Base-by-base conservation (phyloP, 2,113 vertebrate genomes). In the Amazona guildingii region DNA sequence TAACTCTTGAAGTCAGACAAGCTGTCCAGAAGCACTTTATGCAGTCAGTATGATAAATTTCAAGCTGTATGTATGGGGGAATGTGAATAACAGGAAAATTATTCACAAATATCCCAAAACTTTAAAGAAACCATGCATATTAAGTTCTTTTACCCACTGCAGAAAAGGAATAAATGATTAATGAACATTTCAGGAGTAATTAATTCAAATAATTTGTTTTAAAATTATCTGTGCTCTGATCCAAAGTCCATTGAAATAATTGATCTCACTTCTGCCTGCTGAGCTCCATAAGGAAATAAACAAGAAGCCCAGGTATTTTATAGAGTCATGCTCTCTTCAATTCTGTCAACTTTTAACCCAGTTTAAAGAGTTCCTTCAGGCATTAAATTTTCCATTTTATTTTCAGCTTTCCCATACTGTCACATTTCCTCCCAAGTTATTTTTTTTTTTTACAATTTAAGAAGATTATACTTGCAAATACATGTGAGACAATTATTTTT, bases 151-250 rank as follows among this genome's bases (percentile, higher is more conserved):
- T 76, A 78, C 14, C 10, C 21, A 48, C 35, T 87, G 37, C 37
- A 69, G 49, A 70, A 90, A 89, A 81, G 1, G 17, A 94, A 85
- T 41, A 93, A 86, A 85, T 39, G 7, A 69, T 64, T 91, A 86
- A 88, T 93, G 94, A 94, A 86, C 91, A 96, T 90, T 95, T 90
- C 49, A 92, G 27, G 44, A 94, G 16, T 74, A 91, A 91, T 91
- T 74, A 0, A 63, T 85, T 95, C 44, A 87, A 90, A 94, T 74
- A 73, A 91, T 93, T 93, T 82, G 51, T 90, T 96, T 85, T 52
- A n/a, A 88, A 90, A 88, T 85, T 83, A 69, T 80, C 44, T 59
- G 11, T 79, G 41, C 6, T 29, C 2, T 77, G 69, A 66, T 74
- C 74, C 31, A 77, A 87, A 85, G 12, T 16, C 39, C 54, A 24